Evolutionary conservation across 2,113 vertebrate species (phyloP).

Genomic region (Salminus brasiliensis): DNA sequence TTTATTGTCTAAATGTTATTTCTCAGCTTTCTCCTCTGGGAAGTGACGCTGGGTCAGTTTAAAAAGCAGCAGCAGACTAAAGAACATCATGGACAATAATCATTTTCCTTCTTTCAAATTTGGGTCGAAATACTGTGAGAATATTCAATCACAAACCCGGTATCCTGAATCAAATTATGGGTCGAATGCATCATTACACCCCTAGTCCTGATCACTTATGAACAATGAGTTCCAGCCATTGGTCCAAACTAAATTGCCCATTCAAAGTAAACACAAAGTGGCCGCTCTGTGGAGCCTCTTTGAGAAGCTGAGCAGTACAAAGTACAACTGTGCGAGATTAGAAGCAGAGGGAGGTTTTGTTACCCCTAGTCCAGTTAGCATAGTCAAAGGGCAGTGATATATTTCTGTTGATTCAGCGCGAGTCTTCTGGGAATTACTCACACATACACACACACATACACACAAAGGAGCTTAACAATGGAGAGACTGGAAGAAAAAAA

Average conservation of each 20-base stretch:
- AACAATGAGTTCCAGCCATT: too few species aligned
- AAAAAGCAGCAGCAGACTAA: too few species aligned
- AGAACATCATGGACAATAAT: too few species aligned
- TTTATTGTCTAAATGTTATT: too few species aligned
- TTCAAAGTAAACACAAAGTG: not conserved
- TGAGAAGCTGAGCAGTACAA: not conserved
- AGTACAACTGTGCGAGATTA: not conserved
- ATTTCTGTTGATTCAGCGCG: not conserved
- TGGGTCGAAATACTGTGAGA: too few species aligned
- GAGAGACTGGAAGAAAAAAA: not conserved
- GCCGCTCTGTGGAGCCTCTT: not conserved
- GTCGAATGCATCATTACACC: too few species aligned
- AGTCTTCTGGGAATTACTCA: not conserved
- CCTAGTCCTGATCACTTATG: too few species aligned
- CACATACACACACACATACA: not conserved
- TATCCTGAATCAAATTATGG: too few species aligned
- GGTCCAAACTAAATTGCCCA: not conserved
- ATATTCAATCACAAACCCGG: too few species aligned
- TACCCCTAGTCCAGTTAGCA: not conserved
- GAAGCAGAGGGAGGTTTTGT: not conserved
- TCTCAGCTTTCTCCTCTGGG: too few species aligned
- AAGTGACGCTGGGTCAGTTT: too few species aligned
- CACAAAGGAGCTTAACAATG: not conserved
- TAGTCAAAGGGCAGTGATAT: slow-evolving; percentile 11
- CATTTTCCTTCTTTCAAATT: too few species aligned